Conservation (phyloP, 2,797 vertebrate species). For the Threskiornis aethiopicus region DNA sequence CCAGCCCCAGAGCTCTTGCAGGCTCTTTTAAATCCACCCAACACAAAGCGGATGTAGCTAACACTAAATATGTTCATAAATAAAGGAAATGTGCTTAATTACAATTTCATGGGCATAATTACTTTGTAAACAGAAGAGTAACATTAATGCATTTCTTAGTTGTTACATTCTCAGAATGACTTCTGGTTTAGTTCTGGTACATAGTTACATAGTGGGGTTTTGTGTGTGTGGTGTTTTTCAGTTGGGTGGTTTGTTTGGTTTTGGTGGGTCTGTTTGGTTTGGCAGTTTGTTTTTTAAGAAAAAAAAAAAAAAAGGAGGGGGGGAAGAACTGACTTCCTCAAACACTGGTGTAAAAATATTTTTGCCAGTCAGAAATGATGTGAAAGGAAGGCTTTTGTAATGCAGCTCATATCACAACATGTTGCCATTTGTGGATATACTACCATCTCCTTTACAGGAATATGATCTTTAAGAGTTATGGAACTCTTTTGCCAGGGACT, state of each 20-base stretch:
- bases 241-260: neutral
- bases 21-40: neutral
- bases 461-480: neutral
- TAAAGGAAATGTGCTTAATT: neutral
- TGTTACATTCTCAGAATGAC: neutral
- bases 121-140: neutral
- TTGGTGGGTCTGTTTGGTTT: neutral
- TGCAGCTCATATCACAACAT: rapidly evolving
- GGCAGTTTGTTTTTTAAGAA: neutral
- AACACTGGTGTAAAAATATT: neutral
- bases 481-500: neutral
- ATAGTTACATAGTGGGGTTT: neutral
- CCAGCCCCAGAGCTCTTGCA: neutral
- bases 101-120: neutral
- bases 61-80: neutral
- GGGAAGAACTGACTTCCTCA: neutral
- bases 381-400: neutral
- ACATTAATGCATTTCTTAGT: neutral
- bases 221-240: neutral
- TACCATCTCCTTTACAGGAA: neutral
- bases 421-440: neutral
- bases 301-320: neutral
- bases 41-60: neutral
- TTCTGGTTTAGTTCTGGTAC: neutral
- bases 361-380: neutral